phyloP scores from a whole-genome alignment of 2,113 vertebrate genomes.

The Sceloporus undulatus region DNA sequence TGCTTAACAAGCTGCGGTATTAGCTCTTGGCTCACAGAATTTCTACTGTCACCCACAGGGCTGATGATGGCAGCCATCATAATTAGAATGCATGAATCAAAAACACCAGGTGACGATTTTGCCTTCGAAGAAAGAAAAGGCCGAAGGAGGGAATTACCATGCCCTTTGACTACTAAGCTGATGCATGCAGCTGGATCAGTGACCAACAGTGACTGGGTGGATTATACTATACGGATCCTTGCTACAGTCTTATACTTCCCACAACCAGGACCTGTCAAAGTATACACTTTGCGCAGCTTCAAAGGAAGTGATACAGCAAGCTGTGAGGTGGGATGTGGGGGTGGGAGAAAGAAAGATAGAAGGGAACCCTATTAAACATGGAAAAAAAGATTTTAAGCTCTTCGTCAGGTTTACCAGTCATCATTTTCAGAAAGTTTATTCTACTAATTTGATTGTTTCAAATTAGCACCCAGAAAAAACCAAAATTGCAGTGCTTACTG shows the following conservation, averaged over 20 bases:
- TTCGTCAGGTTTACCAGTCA: conserved; percentile 51
- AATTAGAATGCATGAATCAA: conserved; percentile 83
- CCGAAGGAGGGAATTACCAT: conserved; percentile 84
- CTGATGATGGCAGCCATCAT: conserved; percentile 82
- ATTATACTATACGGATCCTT: conserved; percentile 67
- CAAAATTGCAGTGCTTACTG: conserved; percentile 55
- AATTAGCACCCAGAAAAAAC: conserved; percentile 54
- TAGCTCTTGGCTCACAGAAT: conserved; percentile 78
- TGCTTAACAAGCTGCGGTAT: conserved; percentile 81
- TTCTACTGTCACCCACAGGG: conserved; percentile 81
- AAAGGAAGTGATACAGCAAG: conserved; percentile 70
- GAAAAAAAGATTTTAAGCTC: conserved; percentile 50
- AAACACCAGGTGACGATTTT: conserved; percentile 85
- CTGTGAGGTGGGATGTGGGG: conserved; percentile 24
- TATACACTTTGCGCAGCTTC: conserved; percentile 62
- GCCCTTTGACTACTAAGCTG: conserved; percentile 81
- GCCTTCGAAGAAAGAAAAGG: conserved; percentile 80
- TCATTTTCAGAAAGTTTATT: conserved; percentile 51
- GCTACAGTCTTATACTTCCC: conserved; percentile 69
- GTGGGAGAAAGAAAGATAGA: conserved; percentile 54
- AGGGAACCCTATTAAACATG: conserved; percentile 64
- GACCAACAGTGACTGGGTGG: conserved; percentile 70
- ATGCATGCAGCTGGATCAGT: conserved; percentile 78
- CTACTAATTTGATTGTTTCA: conserved; percentile 47
- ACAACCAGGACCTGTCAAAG: conserved; percentile 72